These are phyloP conservation scores for Nephrotoma flavescens DNA, from an alignment of 2,888 invertebrate genomes.

Conservation along the genomic window DNA sequence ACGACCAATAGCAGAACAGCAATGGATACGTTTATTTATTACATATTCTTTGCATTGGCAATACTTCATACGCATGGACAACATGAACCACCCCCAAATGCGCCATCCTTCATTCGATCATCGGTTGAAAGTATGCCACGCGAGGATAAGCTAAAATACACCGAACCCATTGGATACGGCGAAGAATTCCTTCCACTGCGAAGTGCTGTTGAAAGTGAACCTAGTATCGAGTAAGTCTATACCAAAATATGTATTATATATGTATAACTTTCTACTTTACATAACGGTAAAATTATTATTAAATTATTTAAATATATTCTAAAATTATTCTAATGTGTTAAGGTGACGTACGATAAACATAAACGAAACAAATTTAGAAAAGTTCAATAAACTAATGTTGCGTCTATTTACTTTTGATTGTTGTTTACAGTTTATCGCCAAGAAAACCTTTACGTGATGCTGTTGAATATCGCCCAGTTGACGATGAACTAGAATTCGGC, in stretches of 20 bases:
- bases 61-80: neutral
- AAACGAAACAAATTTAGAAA: neutral
- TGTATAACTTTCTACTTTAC: neutral
- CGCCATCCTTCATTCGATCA: slow-evolving; percentile 24
- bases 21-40: neutral
- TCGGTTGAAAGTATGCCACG: slow-evolving; percentile 28
- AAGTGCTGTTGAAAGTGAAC: slow-evolving; percentile 61
- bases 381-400: neutral
- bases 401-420: neutral
- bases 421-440: slow-evolving; percentile 4
- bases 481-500: slow-evolving; percentile 11
- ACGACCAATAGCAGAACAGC: neutral
- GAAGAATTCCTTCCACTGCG: slow-evolving; percentile 45
- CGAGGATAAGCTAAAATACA: slow-evolving; percentile 12
- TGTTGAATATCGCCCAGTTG: slow-evolving; percentile 20
- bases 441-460: slow-evolving; percentile 22
- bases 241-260: neutral
- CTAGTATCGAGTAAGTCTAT: slow-evolving; percentile 20
- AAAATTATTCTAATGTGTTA: neutral
- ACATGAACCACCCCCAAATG: slow-evolving; percentile 14
- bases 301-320: neutral
- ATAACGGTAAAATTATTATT: neutral
- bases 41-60: neutral
- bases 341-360: neutral
- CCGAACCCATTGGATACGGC: slow-evolving; percentile 18